A percentile compares a stretch with the other conserved stretches of the same genome.
These are phyloP conservation scores for Burhinus bistriatus DNA, from an alignment of 2,113 vertebrate species.

Conservation along the genomic window DNA sequence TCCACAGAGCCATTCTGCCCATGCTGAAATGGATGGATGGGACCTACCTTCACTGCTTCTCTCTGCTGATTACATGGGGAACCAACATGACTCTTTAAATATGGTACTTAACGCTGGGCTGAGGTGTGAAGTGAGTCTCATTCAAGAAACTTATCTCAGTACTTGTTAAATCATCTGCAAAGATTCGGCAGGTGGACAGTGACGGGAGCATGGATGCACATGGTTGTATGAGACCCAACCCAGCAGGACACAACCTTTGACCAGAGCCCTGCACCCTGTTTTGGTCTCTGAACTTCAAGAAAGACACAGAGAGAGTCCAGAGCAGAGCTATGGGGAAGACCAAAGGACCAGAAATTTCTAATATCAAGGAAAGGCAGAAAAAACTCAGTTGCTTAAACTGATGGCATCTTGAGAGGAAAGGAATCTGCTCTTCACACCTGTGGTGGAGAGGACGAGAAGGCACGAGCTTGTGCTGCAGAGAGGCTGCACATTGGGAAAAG, in stretches of 20 bases:
- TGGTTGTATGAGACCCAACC: neutral
- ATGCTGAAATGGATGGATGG: neutral
- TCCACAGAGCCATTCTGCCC: neutral
- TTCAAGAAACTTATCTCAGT: neutral
- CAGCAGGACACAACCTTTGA: neutral
- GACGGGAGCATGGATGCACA: neutral
- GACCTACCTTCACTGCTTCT: neutral
- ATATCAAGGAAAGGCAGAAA: neutral
- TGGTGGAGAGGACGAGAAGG: neutral
- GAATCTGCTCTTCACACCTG: neutral
- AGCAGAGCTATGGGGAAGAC: neutral
- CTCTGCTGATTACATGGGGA: neutral
- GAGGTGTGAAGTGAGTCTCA: neutral
- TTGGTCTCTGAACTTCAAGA: neutral
- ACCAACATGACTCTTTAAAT: neutral
- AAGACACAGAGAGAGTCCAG: neutral
- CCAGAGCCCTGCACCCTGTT: fast-evolving
- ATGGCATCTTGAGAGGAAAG: neutral
- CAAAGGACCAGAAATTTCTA: neutral
- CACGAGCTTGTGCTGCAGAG: neutral
- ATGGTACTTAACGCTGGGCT: fast-evolving
- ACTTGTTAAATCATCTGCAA: neutral
- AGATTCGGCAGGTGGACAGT: neutral
- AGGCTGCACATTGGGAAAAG: neutral
- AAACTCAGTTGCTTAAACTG: neutral